Percentiles rank a stretch among this genome's conserved stretches.
phyloP scores from a whole-genome alignment of 2,113 vertebrate genomes.

The Phainopepla nitens region DNA sequence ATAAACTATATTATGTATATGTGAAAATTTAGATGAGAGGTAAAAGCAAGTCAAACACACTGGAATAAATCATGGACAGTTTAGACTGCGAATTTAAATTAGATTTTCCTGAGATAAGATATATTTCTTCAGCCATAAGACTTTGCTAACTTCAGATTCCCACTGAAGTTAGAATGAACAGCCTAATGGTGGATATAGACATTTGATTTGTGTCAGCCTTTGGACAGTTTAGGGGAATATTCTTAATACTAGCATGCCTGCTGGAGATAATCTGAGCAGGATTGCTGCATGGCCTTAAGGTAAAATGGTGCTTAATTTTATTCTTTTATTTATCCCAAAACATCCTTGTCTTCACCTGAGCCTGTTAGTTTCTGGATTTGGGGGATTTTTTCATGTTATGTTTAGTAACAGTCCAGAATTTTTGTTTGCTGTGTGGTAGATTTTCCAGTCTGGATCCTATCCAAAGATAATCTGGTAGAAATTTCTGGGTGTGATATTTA shows the following conservation, averaged over 20 bases:
- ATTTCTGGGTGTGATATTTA: not conserved
- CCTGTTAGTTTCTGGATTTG: not conserved
- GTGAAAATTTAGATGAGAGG: not conserved
- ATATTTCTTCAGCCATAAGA: not conserved
- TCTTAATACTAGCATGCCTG: not conserved
- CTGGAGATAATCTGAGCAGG: not conserved
- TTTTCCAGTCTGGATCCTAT: not conserved
- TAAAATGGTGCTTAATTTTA: not conserved
- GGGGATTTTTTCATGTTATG: not conserved
- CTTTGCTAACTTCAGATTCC: not conserved
- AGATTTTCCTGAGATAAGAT: not conserved
- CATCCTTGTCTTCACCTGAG: not conserved
- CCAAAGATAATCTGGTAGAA: not conserved
- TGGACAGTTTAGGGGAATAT: not conserved
- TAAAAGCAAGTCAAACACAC: not conserved
- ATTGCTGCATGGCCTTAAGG: not conserved
- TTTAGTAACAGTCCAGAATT: not conserved
- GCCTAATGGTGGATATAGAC: not conserved
- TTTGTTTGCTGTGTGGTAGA: not conserved
- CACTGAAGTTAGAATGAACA: not conserved
- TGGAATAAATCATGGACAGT: not conserved
- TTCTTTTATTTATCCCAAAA: not conserved
- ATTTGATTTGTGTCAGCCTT: not conserved
- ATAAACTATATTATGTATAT: not conserved
- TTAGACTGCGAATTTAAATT: not conserved